Evolutionary conservation across 2,888 invertebrate genomes (phyloP).

Genomic region (Corbicula japonica): DNA sequence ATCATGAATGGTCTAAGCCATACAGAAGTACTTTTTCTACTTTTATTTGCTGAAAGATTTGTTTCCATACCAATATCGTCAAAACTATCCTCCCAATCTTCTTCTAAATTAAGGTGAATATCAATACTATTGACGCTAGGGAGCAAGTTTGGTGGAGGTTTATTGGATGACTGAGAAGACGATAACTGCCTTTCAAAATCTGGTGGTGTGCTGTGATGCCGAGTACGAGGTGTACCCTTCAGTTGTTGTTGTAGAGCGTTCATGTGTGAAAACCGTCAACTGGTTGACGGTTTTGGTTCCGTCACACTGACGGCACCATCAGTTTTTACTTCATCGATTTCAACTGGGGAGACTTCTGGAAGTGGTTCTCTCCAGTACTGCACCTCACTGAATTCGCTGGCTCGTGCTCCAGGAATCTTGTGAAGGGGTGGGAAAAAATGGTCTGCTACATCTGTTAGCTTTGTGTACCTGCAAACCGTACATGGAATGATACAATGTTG

Average conservation of each 20-base stretch:
- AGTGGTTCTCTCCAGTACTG: conserved; percentile 98
- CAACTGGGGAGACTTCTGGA: conserved; percentile 86
- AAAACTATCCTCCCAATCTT: conserved; percentile 27
- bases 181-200: conserved; percentile 16
- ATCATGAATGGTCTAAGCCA: conserved; percentile 59
- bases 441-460: conserved; percentile 97
- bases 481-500: too few species aligned
- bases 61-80: conserved; percentile 54
- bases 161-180: conserved; percentile 17
- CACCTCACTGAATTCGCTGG: conserved; percentile 92
- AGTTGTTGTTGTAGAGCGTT: conserved; percentile 54
- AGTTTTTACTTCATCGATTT: conserved; percentile 30
- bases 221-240: conserved; percentile 30
- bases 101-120: conserved; percentile 28
- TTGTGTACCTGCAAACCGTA: conserved; percentile 93
- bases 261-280: conserved; percentile 69
- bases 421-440: conserved; percentile 93
- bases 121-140: conserved; percentile 68
- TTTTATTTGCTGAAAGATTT: conserved; percentile 37
- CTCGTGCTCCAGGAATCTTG: conserved; percentile 85
- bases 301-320: conserved; percentile 1
- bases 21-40: conserved; percentile 33
- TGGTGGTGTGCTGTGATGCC: conserved; percentile 40
- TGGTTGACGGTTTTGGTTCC: conserved; percentile 8
- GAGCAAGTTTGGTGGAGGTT: conserved; percentile 28